phyloP scores from a whole-genome alignment of 2,113 vertebrate species.

The Silurus asotus region DNA sequence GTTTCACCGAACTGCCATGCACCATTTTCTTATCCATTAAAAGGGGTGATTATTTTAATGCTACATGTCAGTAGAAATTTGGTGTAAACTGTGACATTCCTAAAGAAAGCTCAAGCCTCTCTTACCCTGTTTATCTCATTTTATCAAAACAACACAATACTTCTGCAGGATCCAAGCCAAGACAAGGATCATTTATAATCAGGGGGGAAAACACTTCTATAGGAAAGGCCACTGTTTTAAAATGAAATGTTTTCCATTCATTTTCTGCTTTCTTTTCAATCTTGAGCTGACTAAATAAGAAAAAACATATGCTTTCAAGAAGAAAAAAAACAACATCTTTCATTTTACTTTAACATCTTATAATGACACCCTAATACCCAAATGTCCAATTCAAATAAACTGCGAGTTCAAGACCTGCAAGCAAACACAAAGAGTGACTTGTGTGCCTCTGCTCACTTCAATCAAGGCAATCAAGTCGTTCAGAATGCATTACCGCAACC shows the following conservation, averaged over 20 bases:
- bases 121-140: constrained; percentile 20
- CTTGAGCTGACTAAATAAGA: background rate
- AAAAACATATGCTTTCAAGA: background rate
- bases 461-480: constrained; percentile 57
- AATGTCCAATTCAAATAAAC: constrained; percentile 2
- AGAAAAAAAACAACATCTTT: background rate
- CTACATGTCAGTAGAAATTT: background rate
- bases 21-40: background rate
- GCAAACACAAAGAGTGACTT: constrained; percentile 16
- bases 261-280: background rate
- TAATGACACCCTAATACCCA: background rate
- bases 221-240: background rate
- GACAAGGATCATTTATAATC: constrained; percentile 11
- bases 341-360: background rate
- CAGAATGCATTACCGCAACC: constrained; percentile 28
- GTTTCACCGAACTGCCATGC: constrained; percentile 1
- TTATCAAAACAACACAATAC: constrained; percentile 15
- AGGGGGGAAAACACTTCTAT: background rate
- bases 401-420: background rate
- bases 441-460: constrained; percentile 50
- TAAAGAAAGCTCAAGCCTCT: constrained; percentile 2
- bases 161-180: constrained; percentile 14
- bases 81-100: background rate
- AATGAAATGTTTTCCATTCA: background rate
- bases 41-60: background rate